Evolutionary conservation across 2,888 invertebrate species (phyloP), one percentile per base, ranked within the genome.

Genomic region (Chesias legatella): DNA sequence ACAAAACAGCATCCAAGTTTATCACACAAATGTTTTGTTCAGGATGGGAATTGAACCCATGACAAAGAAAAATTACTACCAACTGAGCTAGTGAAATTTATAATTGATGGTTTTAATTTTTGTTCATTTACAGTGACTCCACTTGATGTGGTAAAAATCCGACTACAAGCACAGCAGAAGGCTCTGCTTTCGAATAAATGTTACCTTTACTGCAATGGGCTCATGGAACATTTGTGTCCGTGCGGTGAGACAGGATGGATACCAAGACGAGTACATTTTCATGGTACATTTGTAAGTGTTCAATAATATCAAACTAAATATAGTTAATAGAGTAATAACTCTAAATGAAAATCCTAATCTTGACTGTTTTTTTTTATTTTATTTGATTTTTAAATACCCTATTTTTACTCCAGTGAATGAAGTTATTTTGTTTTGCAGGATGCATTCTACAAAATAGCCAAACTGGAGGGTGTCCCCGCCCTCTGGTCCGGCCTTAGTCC

Each of bases 401-500:
- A 11, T 24, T 11, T n/a, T 7, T 22, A 1, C 23, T n/a, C 24
- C 8, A 9, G 8, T 6, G 3, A 33, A 13, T 13, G 9, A 17
- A 1, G 0, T 7, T 17, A 3, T n/a, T 29, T 28, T 11, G 7
- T 8, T 8, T 44, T 77, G 32, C 73, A 98, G 98, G 99, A 99
- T 91, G 99, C 99, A 6, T 93, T 99, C 77, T 79, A 95, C 37
- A 98, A 98, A 90, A 99, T 99, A 58, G 90, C 94, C 17, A 92
- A 93, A 68, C 78, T 90, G 31, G 99, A 99, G 90, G 99, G 99
- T 6, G 66, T 98, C 0, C 76, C 91, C 4, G 95, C 98, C 0
- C 80, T 99, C 22, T 99, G 99, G 99, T 98, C 98, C 67, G 99
- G 99, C 1, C 88, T 99, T 26, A 95, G 98, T 59, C 99, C 99